These are phyloP conservation scores for Oreochromis aureus DNA, from an alignment of 2,113 vertebrate species.

Conservation along the genomic window DNA sequence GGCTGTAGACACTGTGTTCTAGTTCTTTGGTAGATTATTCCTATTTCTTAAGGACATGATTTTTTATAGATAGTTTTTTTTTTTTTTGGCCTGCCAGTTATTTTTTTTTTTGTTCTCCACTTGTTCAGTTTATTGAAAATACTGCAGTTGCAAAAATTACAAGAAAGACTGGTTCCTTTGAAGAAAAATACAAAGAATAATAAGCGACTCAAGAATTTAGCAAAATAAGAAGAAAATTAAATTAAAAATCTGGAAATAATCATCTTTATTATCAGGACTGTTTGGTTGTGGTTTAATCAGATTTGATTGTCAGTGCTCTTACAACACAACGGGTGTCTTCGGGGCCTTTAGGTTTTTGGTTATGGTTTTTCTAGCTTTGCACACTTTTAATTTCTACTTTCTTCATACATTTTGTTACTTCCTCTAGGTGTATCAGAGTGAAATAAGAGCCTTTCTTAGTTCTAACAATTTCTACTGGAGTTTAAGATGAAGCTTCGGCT, in stretches of 20 bases:
- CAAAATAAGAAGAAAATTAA: background rate
- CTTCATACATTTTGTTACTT: background rate
- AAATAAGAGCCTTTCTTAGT: background rate
- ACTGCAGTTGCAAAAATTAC: background rate
- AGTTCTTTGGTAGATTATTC: background rate
- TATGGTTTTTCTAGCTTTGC: background rate
- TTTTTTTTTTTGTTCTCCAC: background rate
- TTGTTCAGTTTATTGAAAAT: background rate
- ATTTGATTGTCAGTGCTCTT: background rate
- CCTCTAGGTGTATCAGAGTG: background rate
- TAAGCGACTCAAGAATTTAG: background rate
- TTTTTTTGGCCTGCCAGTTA: background rate
- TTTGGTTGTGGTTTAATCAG: background rate
- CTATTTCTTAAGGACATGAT: background rate
- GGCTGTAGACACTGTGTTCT: background rate
- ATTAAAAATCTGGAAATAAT: background rate
- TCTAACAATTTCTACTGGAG: background rate
- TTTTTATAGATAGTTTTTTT: background rate
- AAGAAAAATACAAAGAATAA: background rate
- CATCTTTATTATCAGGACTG: background rate
- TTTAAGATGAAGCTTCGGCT: background rate
- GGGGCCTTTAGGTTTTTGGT: background rate
- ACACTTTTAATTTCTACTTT: background rate
- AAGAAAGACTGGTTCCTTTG: background rate
- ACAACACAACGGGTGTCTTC: background rate